phyloP scores from a whole-genome alignment of 2,113 vertebrate genomes.

The Gasterosteus aculeatus region DNA sequence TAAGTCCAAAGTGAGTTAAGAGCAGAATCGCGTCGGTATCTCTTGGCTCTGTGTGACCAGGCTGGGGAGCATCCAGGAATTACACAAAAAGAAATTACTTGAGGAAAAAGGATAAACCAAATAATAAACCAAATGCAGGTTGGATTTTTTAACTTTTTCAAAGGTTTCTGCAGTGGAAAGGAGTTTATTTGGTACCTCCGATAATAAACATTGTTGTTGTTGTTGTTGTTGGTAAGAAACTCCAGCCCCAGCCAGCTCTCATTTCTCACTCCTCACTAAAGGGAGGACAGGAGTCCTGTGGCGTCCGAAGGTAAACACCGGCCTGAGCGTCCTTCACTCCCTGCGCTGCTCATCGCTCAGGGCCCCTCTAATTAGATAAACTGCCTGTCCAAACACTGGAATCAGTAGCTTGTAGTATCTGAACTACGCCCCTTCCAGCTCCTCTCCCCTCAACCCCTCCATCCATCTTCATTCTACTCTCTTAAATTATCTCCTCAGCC shows the following conservation, averaged over 20 bases:
- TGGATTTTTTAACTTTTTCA: background rate
- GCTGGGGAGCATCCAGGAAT: background rate
- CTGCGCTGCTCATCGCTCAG: conserved; percentile 15
- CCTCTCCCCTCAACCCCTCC: background rate
- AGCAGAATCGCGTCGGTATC: conserved; percentile 12
- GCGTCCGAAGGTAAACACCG: conserved; percentile 42
- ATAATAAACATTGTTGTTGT: background rate
- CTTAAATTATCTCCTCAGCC: background rate
- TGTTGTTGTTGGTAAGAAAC: too few species aligned
- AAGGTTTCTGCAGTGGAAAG: background rate
- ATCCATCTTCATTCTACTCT: conserved; percentile 15
- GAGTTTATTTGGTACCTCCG: too few species aligned
- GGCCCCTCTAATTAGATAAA: conserved; percentile 56
- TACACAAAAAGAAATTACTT: background rate
- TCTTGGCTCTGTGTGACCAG: background rate
- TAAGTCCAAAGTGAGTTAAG: conserved; percentile 6
- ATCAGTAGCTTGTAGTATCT: conserved; percentile 42
- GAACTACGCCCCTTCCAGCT: conserved; percentile 16
- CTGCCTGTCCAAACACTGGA: conserved; percentile 40
- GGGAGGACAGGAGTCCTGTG: conserved; percentile 40
- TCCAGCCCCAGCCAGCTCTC: background rate
- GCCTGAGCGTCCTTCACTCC: conserved; percentile 44
- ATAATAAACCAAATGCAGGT: background rate
- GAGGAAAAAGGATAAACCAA: background rate
- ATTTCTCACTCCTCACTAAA: conserved; percentile 18